Evolutionary conservation across 2,888 invertebrate genomes (phyloP).

Genomic region (Lathronympha strigana): DNA sequence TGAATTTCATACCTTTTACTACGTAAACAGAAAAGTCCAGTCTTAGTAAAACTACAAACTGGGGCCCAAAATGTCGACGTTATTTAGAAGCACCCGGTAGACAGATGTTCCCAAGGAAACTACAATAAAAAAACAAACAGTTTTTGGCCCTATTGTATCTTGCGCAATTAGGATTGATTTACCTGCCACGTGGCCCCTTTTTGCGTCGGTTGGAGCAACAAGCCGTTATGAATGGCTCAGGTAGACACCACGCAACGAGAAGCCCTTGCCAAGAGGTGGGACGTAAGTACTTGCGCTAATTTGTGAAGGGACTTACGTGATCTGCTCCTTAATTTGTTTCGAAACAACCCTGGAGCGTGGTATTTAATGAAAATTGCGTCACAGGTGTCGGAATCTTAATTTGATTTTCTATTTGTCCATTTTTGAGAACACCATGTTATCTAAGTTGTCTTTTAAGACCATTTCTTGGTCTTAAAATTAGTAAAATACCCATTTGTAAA

Average conservation of each 20-base stretch:
- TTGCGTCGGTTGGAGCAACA: constrained; percentile 9
- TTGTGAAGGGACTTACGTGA: constrained; percentile 31
- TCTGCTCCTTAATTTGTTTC: constrained; percentile 13
- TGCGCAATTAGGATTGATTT: constrained; percentile 25
- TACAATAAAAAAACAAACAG: constrained; percentile 18
- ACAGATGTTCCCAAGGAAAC: constrained; percentile 12
- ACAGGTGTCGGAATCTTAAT: not conserved
- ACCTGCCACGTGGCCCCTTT: constrained; percentile 29
- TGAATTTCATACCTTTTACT: too few relatives aligned
- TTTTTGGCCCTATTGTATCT: constrained; percentile 21
- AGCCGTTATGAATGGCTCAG: constrained; percentile 35
- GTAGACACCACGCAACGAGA: constrained; percentile 31
- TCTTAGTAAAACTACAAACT: not conserved
- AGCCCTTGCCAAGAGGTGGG: constrained; percentile 30
- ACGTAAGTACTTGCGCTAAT: constrained; percentile 29
- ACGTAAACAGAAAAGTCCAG: too few relatives aligned
- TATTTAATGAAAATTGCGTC: constrained; percentile 3
- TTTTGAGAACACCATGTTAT: not conserved
- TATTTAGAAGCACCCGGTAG: not conserved
- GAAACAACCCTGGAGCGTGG: constrained; percentile 5
- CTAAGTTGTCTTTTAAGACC: too few relatives aligned
- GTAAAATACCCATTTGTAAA: too few relatives aligned
- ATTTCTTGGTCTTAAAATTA: too few relatives aligned
- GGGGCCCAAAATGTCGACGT: not conserved
- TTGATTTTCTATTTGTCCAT: not conserved